Base-by-base conservation (phyloP, 2,113 vertebrate species). In the Eublepharis macularius region DNA sequence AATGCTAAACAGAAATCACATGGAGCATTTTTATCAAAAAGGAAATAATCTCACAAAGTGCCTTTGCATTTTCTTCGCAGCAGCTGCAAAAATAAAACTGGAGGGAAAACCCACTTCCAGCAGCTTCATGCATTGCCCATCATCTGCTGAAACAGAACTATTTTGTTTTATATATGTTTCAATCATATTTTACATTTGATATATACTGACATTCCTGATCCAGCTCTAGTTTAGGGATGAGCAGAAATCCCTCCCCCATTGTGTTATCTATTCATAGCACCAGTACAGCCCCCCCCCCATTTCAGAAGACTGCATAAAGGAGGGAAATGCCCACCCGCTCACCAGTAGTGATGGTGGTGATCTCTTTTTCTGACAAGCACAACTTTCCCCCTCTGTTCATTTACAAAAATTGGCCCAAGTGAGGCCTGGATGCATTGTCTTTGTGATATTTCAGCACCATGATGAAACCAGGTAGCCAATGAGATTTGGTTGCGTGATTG, bases 1-100 rank as follows among this genome's bases (percentile, higher is more conserved):
- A 81, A 14, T 43, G 82, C 86, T 82, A 83, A 92, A 82, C 63
- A 63, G 32, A 80, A 79, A 79, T 73, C 51, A 73, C 26, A 78
- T 36, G 29, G 29, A 13, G 16, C 19, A n/a, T 41, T 79, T 70
- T n/a, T 60, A 63, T 36, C 21, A 51, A 63, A 80, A 80, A 79
- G 39, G 36, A 79, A 85, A 73, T 72, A 80, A 69, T 24, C 17
- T 39, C 13, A 68, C 34, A 68, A 39, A 49, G 76, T 11, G 17
- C 12, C 45, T 57, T 63, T 34, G 12, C 14, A 73, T 57, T 79
- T 72, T 73, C 24, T 47, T 75, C 41, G 17, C 21, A 36, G 29
- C 21, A 60, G 17, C 17, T 6, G 34, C 32, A 78, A 34, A 57
- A 60, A 63, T 29, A 17, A 29, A 9, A 10, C n/a, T n/a, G 60